Evolutionary conservation across 1,140 invertebrate genomes (phyloP), one percentile per base, ranked within the genome.

Genomic region (Hycleus cichorii): DNA sequence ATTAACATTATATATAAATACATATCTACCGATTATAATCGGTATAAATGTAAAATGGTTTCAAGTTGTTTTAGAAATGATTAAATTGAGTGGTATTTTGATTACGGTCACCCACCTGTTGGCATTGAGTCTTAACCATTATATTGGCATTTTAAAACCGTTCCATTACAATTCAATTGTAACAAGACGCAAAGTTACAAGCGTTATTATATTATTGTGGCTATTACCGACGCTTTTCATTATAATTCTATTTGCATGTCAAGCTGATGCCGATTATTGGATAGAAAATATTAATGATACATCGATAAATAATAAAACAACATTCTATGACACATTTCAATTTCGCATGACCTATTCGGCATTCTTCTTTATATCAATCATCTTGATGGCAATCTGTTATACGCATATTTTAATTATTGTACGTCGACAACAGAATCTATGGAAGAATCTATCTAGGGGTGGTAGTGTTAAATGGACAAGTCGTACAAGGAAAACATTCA

Each of bases 41-140:
- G 64, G 64, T 40, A 65, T 65, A 44, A 48, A 57, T 26, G 11
- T 47, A n/a, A n/a, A 47, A 26, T 57, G 39, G 47, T 39, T 56
- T n/a, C 18, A 47, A 24, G 55, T 60, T 12, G 49, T 55, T 26
- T 53, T 82, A 2, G 81, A 83, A 67, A 78, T 76, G 4, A 71
- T 81, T 27, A 67, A 82, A 55, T 63, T 83, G 42, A 78, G 78
- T 4, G 77, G 76, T 2, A 72, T 83, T 39, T 74, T 84, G 8
- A 81, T 84, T 7, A 82, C 84, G 0, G 78, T 86, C 2, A 70
- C 80, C 5, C 86, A 88, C 69, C 74, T 89, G 4, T 64, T 86
- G 9, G 80, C 80, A 2, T 74, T 89, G 32, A 83, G 85, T 4
- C 68, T 85, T 11, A 86, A 87, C 68, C 87, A 89, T 64, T 86